Conservation (phyloP, 2,888 invertebrate genomes). For the Parelbella ahira region DNA sequence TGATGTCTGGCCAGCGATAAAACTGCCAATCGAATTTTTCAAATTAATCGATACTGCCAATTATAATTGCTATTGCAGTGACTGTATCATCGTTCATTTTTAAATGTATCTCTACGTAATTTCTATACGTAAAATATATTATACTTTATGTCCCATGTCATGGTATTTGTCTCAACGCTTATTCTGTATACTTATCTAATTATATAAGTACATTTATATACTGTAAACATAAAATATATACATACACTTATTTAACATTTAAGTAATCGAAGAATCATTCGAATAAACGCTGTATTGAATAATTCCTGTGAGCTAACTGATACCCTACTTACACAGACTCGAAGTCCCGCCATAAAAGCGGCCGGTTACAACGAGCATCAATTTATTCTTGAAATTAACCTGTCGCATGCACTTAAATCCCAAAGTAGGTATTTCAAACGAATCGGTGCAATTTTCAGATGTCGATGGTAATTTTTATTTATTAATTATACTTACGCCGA, state of each 20-base stretch:
- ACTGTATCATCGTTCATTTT: too few relatives aligned
- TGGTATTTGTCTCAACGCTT: too few relatives aligned
- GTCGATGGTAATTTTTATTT: conserved; percentile 43
- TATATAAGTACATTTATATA: too few relatives aligned
- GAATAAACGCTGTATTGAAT: conserved; percentile 5
- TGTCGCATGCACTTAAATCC: conserved; percentile 65
- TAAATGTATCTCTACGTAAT: too few relatives aligned
- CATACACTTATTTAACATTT: neutral
- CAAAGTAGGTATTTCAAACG: conserved; percentile 45
- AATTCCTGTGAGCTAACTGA: conserved; percentile 5
- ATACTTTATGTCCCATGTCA: too few relatives aligned
- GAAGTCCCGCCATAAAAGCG: conserved; percentile 50
- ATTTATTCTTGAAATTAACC: conserved; percentile 76
- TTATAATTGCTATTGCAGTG: too few relatives aligned
- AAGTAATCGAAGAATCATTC: neutral
- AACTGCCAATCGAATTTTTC: too few relatives aligned
- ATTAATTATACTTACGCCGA: conserved; percentile 37
- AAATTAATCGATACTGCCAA: too few relatives aligned
- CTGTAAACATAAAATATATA: too few relatives aligned
- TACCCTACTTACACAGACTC: conserved; percentile 9
- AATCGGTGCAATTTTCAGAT: conserved; percentile 47
- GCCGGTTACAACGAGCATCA: conserved; percentile 51
- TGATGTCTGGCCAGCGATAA: too few relatives aligned
- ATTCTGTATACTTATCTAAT: too few relatives aligned
- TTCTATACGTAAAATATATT: too few relatives aligned